These are phyloP conservation scores for Aphelinus atriplicis DNA, from an alignment of 1,140 invertebrate genomes.

Conservation along the genomic window DNA sequence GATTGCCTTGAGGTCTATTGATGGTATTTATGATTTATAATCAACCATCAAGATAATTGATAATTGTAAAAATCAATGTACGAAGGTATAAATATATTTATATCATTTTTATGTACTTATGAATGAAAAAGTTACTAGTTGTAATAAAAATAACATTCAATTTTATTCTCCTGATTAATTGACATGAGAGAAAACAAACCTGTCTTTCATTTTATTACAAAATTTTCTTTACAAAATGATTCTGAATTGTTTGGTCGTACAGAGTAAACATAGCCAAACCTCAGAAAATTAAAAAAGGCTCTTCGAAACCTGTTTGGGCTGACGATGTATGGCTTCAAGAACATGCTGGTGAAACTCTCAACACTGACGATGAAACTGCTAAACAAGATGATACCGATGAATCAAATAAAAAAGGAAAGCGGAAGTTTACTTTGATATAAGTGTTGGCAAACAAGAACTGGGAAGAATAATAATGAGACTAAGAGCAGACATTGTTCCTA, in stretches of 20 bases:
- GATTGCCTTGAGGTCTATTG: too few species aligned
- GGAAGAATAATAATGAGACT: slow-evolving; percentile 90
- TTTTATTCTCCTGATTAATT: too few species aligned
- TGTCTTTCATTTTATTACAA: slow-evolving; percentile 13
- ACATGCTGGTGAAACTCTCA: slow-evolving; percentile 88
- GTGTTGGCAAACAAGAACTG: slow-evolving; percentile 82
- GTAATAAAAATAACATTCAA: too few species aligned
- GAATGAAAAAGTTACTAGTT: too few species aligned
- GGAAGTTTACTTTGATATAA: slow-evolving; percentile 92
- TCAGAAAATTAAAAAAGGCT: slow-evolving; percentile 94
- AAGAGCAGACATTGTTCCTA: slow-evolving; percentile 90
- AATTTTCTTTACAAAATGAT: slow-evolving; percentile 80
- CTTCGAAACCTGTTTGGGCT: slow-evolving; percentile 94
- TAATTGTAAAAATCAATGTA: too few species aligned
- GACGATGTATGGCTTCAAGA: slow-evolving; percentile 97
- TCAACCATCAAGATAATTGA: too few species aligned
- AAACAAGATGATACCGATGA: slow-evolving; percentile 45
- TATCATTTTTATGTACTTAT: too few species aligned
- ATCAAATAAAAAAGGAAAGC: slow-evolving; percentile 70
- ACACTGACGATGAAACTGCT: slow-evolving; percentile 66
- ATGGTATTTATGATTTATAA: too few species aligned
- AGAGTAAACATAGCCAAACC: slow-evolving; percentile 97
- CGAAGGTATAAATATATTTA: too few species aligned
- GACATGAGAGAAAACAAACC: too few species aligned
- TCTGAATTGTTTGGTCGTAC: slow-evolving; percentile 96